phyloP scores from a whole-genome alignment of 2,888 invertebrate genomes.

The Conus canariensis region DNA sequence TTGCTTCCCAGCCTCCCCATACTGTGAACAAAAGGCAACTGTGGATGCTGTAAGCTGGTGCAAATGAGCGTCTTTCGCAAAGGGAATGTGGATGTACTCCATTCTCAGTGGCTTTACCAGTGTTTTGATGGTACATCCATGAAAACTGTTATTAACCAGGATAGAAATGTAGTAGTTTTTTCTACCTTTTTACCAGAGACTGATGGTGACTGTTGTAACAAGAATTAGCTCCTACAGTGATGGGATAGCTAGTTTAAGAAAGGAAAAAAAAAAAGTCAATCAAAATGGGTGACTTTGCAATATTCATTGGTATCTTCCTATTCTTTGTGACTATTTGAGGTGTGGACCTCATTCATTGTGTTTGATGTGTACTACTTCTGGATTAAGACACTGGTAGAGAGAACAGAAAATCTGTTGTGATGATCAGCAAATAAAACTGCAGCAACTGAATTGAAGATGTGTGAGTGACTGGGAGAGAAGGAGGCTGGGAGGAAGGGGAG shows the following conservation, averaged over 20 bases:
- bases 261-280: background rate
- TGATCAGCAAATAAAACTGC: conserved; percentile 39
- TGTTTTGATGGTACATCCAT: background rate
- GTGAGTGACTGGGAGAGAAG: background rate
- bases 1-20: background rate
- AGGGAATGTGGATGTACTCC: background rate
- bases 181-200: conserved; percentile 14
- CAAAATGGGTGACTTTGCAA: conserved; percentile 27
- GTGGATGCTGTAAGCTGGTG: background rate
- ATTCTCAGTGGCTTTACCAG: background rate
- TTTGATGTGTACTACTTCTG: background rate
- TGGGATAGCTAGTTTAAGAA: background rate
- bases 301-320: background rate
- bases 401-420: conserved; percentile 5
- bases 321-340: conserved; percentile 23
- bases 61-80: background rate
- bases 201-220: conserved; percentile 2
- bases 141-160: background rate
- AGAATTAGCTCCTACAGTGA: background rate
- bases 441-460: conserved; percentile 18
- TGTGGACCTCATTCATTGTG: background rate
- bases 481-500: too few species aligned
- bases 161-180: background rate
- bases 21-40: conserved; percentile 9
- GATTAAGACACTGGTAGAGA: background rate